Base-by-base conservation (phyloP, 2,888 invertebrate species). In the Phengaris alcon region DNA sequence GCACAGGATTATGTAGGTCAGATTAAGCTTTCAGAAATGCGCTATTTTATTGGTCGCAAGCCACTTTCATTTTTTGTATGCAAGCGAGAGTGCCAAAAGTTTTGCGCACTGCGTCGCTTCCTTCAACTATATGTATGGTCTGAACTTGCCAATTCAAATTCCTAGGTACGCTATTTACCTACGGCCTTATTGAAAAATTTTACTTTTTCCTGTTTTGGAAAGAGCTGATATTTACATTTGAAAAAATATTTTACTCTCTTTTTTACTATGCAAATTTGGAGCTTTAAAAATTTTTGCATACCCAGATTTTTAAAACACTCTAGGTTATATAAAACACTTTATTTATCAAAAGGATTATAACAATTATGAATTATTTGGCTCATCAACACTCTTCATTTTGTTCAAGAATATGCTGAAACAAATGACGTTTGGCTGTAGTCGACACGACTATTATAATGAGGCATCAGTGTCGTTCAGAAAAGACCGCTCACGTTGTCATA, bases 51-150 rank as follows among this genome's bases (percentile, higher is more conserved):
- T 82, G 82, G 79, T 80, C 80, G 82, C 79, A 81, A 80, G 82
- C 82, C 87, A 91, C 91, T 91, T 90, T 90, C 90, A 87, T 89
- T 92, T 92, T 91, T 93, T 90, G 87, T 86, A 88, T 91, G 90
- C 89, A 90, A 91, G 90, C 85, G 88, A 88, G 91, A 90, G 91
- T 92, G 93, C 93, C 93, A 93, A 91, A 92, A 92, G 83, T 90
- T 91, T 93, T 90, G 89, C 93, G 93, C 93, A 93, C 84, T 93
- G 93, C 93, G 93, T 89, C 88, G 86, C 85, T 84, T 78, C 80
- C 79, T 80, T 81, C 79, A 81, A 81, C 86, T 91, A 91, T 91
- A 91, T 92, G 90, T 91, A 90, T 91, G 88, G 86, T 80, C 79
- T 82, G 82, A 85, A 89, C 87, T 91, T 90, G 91, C 89, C 90